Base-by-base conservation (phyloP, 2,113 vertebrate genomes). In the Forbesichthys agassizii region DNA sequence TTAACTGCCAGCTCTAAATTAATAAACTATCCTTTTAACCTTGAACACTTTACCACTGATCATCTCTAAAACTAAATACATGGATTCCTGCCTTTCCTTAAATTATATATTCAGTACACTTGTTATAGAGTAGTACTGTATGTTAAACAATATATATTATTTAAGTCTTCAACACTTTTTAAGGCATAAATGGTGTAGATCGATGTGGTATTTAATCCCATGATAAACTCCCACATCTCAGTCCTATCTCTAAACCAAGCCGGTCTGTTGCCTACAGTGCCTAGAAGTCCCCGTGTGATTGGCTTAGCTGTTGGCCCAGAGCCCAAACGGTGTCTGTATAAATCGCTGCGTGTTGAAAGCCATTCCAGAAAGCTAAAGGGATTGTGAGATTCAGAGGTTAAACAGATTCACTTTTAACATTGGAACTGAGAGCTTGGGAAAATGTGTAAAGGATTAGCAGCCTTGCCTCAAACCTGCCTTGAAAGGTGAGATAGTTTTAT, bases 391-490 rank as follows among this genome's bases (percentile, higher is more conserved):
- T 85, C 42, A 33, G 18, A 66, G 56, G 65, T 0, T 54, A 48
- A 62, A 48, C 47, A 67, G 33, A 27, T 20, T 60, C 56, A 53
- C 33, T 67, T 61, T 10, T 64, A 64, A 9, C 4, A 46, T 74
- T 66, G 58, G 49, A 6, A 72, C 60, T 79, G 69, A 88, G 72
- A 67, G 11, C 14, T 13, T 51, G 36, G 77, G 74, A 90, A 86
- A 84, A 94, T 94, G 93, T 94, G 93, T 84, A 93, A 90, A 83
- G 93, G 93, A 91, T 93, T 94, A 91, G 91, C 92, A 33, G 90
- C 92, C 12, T 85, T 94, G 58, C 93, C 92, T 58, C 92, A 93
- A 56, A 86, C 84, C 85, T 94, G 93, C 84, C 87, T 92, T 11
- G 92, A 89, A 69, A 89, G 93, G 93, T 94, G 82, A 91, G 90